These are phyloP conservation scores for Morpho deidamia DNA, from an alignment of 2,888 invertebrate genomes.

Conservation along the genomic window DNA sequence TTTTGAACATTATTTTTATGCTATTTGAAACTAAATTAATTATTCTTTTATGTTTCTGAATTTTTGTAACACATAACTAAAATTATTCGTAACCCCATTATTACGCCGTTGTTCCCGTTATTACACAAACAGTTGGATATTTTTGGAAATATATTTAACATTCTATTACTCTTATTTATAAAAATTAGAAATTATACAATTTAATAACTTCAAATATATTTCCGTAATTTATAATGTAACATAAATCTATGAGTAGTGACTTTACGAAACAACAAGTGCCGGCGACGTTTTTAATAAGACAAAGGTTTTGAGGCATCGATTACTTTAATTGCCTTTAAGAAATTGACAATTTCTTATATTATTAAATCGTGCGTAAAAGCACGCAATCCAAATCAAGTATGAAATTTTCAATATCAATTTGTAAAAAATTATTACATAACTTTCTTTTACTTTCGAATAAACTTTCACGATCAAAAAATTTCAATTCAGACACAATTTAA, in stretches of 20 bases:
- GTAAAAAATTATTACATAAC: not conserved
- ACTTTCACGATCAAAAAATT: not conserved
- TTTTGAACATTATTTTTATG: too few relatives aligned
- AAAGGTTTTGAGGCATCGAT: slow-evolving; percentile 21
- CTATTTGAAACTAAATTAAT: too few relatives aligned
- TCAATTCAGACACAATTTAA: too few relatives aligned
- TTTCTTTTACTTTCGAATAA: not conserved
- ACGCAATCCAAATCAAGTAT: too few relatives aligned
- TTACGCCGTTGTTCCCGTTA: too few relatives aligned
- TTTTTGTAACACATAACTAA: not conserved
- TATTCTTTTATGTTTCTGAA: not conserved
- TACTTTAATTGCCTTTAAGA: not conserved
- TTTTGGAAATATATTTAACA: too few relatives aligned
- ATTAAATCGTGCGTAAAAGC: not conserved
- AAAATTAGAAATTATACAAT: too few relatives aligned
- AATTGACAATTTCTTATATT: not conserved
- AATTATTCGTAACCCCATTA: too few relatives aligned
- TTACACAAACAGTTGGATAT: too few relatives aligned
- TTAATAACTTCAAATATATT: too few relatives aligned
- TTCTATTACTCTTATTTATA: too few relatives aligned
- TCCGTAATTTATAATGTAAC: not conserved
- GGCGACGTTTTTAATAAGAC: slow-evolving; percentile 21
- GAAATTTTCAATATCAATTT: too few relatives aligned
- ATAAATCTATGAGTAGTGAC: not conserved
- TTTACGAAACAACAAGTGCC: slow-evolving; percentile 19